phyloP scores from a whole-genome alignment of 2,113 vertebrate genomes.

The Ageneiosus marmoratus region DNA sequence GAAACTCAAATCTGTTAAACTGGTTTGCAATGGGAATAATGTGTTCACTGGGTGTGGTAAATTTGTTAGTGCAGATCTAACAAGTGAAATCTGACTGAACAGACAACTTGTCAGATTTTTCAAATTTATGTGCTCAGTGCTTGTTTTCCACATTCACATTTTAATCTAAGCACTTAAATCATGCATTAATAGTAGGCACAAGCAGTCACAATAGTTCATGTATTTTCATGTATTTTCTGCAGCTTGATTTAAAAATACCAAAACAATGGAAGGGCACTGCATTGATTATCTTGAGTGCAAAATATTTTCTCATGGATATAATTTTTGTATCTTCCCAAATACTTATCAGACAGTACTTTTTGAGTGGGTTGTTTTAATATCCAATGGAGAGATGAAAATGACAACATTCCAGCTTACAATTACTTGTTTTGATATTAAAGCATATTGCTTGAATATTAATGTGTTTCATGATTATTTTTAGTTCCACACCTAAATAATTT shows the following conservation, averaged over 20 bases:
- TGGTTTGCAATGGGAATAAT: not conserved
- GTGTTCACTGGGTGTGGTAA: not conserved
- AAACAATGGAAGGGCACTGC: not conserved
- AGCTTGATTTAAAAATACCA: slow-evolving; percentile 7
- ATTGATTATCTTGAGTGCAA: slow-evolving; percentile 23
- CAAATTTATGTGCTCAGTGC: not conserved
- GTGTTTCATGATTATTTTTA: slow-evolving; percentile 9
- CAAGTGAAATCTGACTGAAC: not conserved
- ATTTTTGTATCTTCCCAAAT: slow-evolving; percentile 28
- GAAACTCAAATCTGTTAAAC: not conserved
- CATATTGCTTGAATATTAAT: slow-evolving; percentile 41
- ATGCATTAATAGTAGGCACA: slow-evolving; percentile 6
- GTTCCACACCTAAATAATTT: not conserved
- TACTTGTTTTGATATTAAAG: slow-evolving; percentile 47
- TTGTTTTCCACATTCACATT: not conserved
- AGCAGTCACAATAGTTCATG: not conserved
- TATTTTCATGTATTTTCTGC: not conserved
- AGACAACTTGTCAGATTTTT: too few relatives aligned
- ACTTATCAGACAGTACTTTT: slow-evolving; percentile 16
- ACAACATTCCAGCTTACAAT: slow-evolving; percentile 43
- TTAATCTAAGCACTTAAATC: slow-evolving; percentile 22
- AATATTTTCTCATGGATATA: slow-evolving; percentile 26
- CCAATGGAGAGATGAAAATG: slow-evolving; percentile 30
- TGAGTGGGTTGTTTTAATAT: slow-evolving; percentile 37
- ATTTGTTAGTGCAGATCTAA: not conserved